Base-by-base conservation (phyloP, 2,888 invertebrate genomes). In the Phorcus lineatus region DNA sequence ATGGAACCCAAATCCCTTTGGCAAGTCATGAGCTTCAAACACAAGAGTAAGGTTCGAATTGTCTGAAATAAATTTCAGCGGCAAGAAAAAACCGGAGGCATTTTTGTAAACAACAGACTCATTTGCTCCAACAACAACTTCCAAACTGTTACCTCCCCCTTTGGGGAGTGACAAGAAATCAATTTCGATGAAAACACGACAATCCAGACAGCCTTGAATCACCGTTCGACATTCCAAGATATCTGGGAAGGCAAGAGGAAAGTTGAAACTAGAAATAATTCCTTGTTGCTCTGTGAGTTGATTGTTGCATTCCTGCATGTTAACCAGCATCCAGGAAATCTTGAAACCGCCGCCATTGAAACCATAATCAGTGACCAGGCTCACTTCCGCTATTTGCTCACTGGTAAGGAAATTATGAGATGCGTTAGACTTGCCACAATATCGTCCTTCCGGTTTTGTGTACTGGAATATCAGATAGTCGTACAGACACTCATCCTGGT, bases 171-270 rank as follows among this genome's bases (percentile, higher is more conserved):
- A 62, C 53, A 85, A 52, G 62, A 79, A 84, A 0, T 55, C n/a
- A 11, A 52, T 19, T 53, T 83, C 84, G 81, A 79, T 55, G 77
- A 83, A 95, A 4, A 96, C 94, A 77, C 96, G 94, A 0, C 95
- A 95, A 85, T 95, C 94, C 16, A 95, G 94, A 0, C 96, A 95
- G 4, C 95, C 96, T n/a, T 94, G 91, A 62, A 97, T 94, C 83
- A 94, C 95, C 62, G 95, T 95, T 93, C 95, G 95, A 92, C 96
- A 96, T 93, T 96, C 95, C 86, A 96, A 92, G 88, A 96, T 95
- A 90, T 96, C 95, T 90, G 96, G 95, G 92, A 97, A 97, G 84
- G 95, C 94, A 36, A 94, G 94, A 0, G 97, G 97, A 90, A 95
- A 95, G 89, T 93, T 95, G 0, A 96, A 96, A 17, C 96, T 96